phyloP scores from a whole-genome alignment of 2,113 vertebrate genomes.

The Otis tarda region DNA sequence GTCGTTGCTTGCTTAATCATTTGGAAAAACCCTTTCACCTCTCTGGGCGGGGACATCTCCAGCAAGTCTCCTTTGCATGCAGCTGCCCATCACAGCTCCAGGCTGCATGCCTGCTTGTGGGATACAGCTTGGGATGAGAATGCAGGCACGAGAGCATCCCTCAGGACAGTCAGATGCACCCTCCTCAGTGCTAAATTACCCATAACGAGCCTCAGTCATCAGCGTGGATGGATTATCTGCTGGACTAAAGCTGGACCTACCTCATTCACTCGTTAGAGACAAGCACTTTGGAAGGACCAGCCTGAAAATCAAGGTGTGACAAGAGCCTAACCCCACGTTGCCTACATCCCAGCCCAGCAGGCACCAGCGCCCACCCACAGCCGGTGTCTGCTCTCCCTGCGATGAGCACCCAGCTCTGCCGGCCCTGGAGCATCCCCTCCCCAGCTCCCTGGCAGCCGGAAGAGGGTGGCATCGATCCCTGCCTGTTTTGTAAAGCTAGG shows the following conservation, averaged over 20 bases:
- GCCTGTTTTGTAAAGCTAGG: conserved; percentile 23
- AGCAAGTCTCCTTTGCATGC: not conserved
- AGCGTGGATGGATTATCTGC: not conserved
- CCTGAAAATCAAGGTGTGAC: not conserved
- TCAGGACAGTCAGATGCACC: not conserved
- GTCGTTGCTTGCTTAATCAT: conserved; percentile 5
- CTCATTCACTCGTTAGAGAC: not conserved
- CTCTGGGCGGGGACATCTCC: not conserved
- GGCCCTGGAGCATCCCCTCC: not conserved
- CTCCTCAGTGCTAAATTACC: not conserved
- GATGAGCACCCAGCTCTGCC: not conserved
- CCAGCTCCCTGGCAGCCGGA: not conserved
- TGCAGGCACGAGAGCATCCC: not conserved
- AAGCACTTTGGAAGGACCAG: not conserved
- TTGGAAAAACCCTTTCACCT: conserved; percentile 12
- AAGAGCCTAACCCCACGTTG: not conserved
- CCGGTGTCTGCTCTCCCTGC: fast-evolving
- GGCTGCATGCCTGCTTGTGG: not conserved
- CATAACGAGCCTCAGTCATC: not conserved
- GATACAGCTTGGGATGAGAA: not conserved
- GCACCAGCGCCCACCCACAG: not conserved
- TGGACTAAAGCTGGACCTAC: not conserved
- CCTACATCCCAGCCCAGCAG: not conserved
- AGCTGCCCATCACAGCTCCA: not conserved
- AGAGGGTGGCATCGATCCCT: not conserved